A percentile compares a stretch with the other conserved stretches of the same genome.
Evolutionary conservation across 2,888 invertebrate species (phyloP).

Genomic region (Eilema sororculum): DNA sequence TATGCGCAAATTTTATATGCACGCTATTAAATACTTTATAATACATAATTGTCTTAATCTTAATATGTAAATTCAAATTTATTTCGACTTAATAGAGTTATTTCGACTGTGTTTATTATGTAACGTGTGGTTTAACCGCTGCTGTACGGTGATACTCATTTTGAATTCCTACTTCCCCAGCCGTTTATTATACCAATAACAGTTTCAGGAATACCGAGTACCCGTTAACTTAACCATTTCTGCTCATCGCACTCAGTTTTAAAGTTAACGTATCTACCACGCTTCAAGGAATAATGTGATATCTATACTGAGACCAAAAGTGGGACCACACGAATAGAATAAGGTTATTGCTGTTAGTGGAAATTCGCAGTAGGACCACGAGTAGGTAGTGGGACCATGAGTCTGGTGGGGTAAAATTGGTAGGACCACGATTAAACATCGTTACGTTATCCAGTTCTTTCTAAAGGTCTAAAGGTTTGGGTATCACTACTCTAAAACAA

Average conservation of each 20-base stretch:
- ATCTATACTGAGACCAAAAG: no score
- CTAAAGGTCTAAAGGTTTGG: no score
- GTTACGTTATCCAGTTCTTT: no score
- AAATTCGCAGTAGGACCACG: no score
- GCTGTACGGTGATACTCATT: neutral
- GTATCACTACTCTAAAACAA: neutral
- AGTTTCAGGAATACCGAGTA: neutral
- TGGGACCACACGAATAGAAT: no score
- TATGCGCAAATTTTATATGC: neutral
- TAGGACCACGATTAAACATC: no score
- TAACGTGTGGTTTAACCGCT: neutral
- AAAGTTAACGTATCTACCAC: no score
- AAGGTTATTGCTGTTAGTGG: no score
- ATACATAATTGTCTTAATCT: conserved; percentile 1
- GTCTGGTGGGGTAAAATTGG: no score
- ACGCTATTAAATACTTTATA: neutral
- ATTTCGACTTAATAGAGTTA: neutral
- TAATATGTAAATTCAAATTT: conserved; percentile 1
- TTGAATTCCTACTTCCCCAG: neutral
- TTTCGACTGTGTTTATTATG: neutral
- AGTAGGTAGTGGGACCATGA: no score
- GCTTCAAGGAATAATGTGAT: no score
- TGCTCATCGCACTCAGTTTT: neutral
- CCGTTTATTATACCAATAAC: neutral
- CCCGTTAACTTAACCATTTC: neutral